These are phyloP conservation scores for Dermatemys mawii DNA, from an alignment of 2,113 vertebrate genomes.

Conservation along the genomic window DNA sequence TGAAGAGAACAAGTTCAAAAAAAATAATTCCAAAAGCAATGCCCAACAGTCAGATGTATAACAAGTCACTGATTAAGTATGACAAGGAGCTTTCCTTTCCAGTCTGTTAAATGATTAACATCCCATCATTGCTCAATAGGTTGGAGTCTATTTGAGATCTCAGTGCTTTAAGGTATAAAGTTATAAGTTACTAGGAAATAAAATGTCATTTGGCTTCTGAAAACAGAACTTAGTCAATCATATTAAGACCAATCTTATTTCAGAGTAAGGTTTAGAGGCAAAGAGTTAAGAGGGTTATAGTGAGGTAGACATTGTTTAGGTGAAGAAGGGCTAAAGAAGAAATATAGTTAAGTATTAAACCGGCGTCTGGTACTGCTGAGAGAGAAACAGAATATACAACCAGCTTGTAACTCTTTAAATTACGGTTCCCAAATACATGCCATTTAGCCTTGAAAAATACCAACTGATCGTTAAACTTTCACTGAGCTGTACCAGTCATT, in stretches of 20 bases:
- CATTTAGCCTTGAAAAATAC: neutral
- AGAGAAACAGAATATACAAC: neutral
- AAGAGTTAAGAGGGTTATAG: neutral
- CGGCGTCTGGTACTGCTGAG: neutral
- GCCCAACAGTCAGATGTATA: conserved; percentile 35
- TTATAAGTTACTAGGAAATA: conserved; percentile 8
- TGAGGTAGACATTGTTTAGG: neutral
- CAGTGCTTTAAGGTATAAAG: too few species aligned
- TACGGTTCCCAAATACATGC: neutral
- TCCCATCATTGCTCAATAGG: conserved; percentile 39
- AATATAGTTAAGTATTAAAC: neutral
- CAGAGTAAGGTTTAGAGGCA: neutral
- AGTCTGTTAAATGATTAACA: conserved; percentile 65
- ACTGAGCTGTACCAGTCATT: neutral
- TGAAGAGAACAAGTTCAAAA: conserved; percentile 28
- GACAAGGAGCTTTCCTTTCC: conserved; percentile 30
- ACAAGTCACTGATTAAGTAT: conserved; percentile 49
- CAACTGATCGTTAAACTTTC: neutral
- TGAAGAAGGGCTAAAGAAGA: neutral
- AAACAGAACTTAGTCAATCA: conserved; percentile 23
- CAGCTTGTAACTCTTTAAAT: neutral
- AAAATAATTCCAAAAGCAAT: conserved; percentile 10
- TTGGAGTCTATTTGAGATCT: conserved; percentile 41
- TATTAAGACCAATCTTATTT: conserved; percentile 12
- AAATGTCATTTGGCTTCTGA: conserved; percentile 33